Conservation (phyloP, 2,113 vertebrate species). For the Amazona guildingii region DNA sequence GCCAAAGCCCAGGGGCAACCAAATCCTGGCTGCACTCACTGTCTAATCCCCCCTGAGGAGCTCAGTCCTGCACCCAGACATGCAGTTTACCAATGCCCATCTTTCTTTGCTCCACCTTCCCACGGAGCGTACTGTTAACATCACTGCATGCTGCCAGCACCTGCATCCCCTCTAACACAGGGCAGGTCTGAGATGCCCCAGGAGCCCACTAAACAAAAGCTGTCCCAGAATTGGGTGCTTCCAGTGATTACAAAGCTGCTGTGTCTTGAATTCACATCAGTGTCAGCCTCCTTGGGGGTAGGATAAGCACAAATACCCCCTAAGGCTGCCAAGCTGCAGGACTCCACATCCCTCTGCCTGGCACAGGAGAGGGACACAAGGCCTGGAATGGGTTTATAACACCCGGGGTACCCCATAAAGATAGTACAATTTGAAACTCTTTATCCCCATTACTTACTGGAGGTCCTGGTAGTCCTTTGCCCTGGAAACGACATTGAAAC, state of each 20-base stretch:
- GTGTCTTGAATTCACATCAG: neutral
- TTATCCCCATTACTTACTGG: constrained; percentile 81
- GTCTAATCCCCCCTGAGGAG: accelerated
- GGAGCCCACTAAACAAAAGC: neutral
- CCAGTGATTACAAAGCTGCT: neutral
- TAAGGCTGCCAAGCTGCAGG: neutral
- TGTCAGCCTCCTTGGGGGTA: neutral
- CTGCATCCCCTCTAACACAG: neutral
- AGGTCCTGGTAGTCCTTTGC: constrained; percentile 92
- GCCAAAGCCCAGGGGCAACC: neutral
- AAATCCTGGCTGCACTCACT: neutral
- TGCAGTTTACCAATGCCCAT: accelerated
- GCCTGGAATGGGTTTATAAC: neutral
- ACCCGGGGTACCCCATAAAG: neutral
- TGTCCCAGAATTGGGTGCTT: neutral
- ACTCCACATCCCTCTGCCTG: neutral
- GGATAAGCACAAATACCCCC: neutral
- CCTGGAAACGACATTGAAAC: constrained; percentile 79
- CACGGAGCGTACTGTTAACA: accelerated
- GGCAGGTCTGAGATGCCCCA: neutral
- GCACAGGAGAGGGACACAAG: neutral
- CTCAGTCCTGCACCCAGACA: neutral
- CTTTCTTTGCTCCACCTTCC: neutral
- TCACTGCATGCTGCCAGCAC: accelerated
- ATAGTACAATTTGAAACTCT: neutral